Base-by-base conservation (phyloP, 2,797 vertebrate genomes). In the Dryobates pubescens region DNA sequence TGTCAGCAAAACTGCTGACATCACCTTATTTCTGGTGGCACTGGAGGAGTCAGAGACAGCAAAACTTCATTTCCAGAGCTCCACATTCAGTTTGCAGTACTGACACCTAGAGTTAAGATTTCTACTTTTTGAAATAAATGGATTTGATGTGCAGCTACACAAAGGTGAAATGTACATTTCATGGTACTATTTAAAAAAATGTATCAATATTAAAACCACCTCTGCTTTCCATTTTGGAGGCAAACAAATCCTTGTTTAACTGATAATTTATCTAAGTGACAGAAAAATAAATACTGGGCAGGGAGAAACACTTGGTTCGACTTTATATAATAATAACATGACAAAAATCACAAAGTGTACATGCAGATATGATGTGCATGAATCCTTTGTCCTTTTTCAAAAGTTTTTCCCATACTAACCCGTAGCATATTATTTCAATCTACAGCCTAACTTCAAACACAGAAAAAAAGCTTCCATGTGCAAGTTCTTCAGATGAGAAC, bases 91-190 rank as follows among this genome's bases (percentile, higher is more conserved):
- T 65, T 96, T 95, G 79, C 93, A 94, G 94, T 96, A 90, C 92
- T 96, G 95, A 96, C 93, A 96, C 93, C 95, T 96, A 95, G 79
- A 96, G 96, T 96, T 92, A 84, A 93, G 79, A 82, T 64, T 88
- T 79, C 67, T 76, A 7, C 82, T 94, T 86, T 43, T 70, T 88
- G 38, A 74, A 94, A 81, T 75, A 54, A 79, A 92, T 58, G 58
- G 14, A 54, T 89, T 88, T 92, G 85, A 74, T 89, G 64, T 88
- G 54, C 67, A 95, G 61, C 58, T 81, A 71, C 27, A 6, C 36
- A 68, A 67, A 79, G 41, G 73, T 19, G 3, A 86, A 85, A 45
- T 30, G 16, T 63, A 9, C 16, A 32, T 34, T 56, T 81, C 30
- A 49, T 16, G 5, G 14, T 69, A 53, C 36, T n/a, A 22, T 85